A percentile compares a stretch with the other conserved stretches of the same genome.
phyloP scores from a whole-genome alignment of 2,113 vertebrate genomes.

The human (Homo sapiens) region GRCh38 chr13:101212001-101212500 shows the following conservation, averaged over 20 bases:
- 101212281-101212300: background rate
- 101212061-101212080: background rate
- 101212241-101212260: background rate
- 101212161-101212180: background rate
- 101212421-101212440: background rate
- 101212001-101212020: background rate
- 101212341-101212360: background rate
- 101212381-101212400: background rate
- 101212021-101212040: background rate
- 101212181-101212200: background rate
- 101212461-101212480: background rate
- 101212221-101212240: background rate
- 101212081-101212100: background rate
- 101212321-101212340: background rate
- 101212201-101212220: background rate
- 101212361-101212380: background rate
- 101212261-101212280: background rate
- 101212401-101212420: background rate
- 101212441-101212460: background rate
- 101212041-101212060: background rate
- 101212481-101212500: background rate
- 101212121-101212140: background rate
- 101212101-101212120: rapidly evolving
- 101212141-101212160: background rate
- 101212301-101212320: background rate